Percentiles rank a stretch among this genome's conserved stretches.
These are phyloP conservation scores for Helicoverpa armigera DNA, from an alignment of 1,140 invertebrate genomes.

Conservation along the genomic window DNA sequence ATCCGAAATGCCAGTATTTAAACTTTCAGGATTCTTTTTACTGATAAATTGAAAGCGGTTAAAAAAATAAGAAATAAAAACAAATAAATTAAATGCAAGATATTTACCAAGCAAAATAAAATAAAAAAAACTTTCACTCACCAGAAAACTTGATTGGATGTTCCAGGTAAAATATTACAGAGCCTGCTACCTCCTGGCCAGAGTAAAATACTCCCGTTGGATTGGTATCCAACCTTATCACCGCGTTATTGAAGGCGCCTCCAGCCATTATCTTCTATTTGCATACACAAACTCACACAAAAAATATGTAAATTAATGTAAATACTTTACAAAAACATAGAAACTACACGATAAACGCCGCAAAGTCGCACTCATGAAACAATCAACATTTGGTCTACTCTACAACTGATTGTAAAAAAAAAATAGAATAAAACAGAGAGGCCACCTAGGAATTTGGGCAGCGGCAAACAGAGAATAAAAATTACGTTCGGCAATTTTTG, in stretches of 20 bases:
- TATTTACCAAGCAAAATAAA: neutral
- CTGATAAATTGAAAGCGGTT: no score
- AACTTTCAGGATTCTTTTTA: no score
- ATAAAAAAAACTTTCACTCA: slow-evolving; percentile 47
- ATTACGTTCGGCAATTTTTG: neutral
- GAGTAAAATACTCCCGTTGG: slow-evolving; percentile 61
- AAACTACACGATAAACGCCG: neutral
- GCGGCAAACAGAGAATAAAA: neutral
- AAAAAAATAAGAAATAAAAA: no score
- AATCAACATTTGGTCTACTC: neutral
- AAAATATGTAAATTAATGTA: neutral
- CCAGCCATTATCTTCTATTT: slow-evolving; percentile 24
- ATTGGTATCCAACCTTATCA: slow-evolving; percentile 59
- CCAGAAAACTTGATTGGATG: slow-evolving; percentile 58
- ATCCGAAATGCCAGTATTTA: no score
- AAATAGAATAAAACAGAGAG: neutral
- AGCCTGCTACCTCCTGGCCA: slow-evolving; percentile 67
- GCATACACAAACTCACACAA: slow-evolving; percentile 4
- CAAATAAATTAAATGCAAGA: no score
- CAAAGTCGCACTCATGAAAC: neutral
- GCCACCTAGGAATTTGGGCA: slow-evolving; percentile 6
- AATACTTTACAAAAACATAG: neutral
- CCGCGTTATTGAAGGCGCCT: slow-evolving; percentile 34
- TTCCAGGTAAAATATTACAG: slow-evolving; percentile 61
- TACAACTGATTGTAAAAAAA: neutral